Conservation (phyloP, 2,113 vertebrate species). For the Bubo blakistoni region DNA sequence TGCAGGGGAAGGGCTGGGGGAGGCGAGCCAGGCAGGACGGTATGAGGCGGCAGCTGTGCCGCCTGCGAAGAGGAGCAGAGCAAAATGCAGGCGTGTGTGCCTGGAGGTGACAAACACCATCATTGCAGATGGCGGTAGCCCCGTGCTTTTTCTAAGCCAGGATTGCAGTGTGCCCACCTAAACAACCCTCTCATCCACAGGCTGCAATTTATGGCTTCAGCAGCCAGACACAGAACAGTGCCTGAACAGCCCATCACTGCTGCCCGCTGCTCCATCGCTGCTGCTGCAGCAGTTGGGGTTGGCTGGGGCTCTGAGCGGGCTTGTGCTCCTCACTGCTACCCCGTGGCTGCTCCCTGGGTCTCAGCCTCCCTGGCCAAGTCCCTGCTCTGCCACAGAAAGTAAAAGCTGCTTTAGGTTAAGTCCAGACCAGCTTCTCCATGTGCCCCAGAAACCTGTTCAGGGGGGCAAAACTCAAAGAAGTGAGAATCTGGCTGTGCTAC, state of each 20-base stretch:
- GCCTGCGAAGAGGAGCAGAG: background rate
- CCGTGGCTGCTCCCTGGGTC: background rate
- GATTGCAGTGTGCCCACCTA: background rate
- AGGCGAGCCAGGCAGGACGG: background rate
- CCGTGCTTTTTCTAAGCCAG: background rate
- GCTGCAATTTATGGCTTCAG: background rate
- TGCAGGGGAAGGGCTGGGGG: background rate
- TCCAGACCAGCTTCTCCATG: background rate
- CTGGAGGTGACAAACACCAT: background rate
- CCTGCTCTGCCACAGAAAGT: background rate
- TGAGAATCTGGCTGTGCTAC: background rate
- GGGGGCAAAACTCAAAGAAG: background rate
- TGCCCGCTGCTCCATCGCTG: background rate
- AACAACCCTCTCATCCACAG: background rate
- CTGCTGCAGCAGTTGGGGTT: background rate
- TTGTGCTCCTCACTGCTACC: background rate
- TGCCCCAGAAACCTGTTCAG: background rate
- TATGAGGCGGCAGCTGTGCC: background rate
- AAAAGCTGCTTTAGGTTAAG: background rate
- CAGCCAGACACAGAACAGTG: background rate
- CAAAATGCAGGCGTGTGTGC: rapidly evolving
- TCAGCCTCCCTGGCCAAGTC: background rate
- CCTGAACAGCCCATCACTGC: background rate
- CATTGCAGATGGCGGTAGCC: background rate
- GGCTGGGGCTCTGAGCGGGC: background rate